Percentiles rank a stretch among this genome's conserved stretches.
phyloP scores from a whole-genome alignment of 2,797 vertebrate genomes.

The Syncerus caffer region DNA sequence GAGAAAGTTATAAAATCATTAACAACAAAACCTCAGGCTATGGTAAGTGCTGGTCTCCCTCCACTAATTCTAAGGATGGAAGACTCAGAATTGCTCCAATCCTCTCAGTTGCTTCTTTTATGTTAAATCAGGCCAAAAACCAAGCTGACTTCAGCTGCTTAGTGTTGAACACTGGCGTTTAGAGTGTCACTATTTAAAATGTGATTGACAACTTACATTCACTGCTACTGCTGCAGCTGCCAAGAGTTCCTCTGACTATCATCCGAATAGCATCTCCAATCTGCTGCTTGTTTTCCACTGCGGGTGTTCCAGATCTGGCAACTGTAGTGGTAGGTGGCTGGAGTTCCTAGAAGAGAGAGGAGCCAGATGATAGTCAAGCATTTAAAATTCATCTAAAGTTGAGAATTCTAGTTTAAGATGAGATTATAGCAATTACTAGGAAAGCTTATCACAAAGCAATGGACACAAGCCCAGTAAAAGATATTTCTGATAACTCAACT shows the following conservation, averaged over 20 bases:
- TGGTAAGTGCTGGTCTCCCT: not conserved
- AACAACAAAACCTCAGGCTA: not conserved
- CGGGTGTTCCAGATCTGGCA: slow-evolving; percentile 85
- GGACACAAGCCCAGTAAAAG: not conserved
- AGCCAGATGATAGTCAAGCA: slow-evolving; percentile 49
- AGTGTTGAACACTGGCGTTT: not conserved
- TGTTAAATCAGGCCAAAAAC: not conserved
- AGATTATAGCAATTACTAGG: not conserved
- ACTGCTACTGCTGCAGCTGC: slow-evolving; percentile 98
- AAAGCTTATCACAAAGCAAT: slow-evolving; percentile 40
- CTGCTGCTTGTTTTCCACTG: slow-evolving; percentile 88
- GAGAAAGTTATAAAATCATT: not conserved
- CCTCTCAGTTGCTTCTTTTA: not conserved
- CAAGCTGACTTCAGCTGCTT: not conserved
- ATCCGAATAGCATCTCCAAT: slow-evolving; percentile 94
- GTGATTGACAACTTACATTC: slow-evolving; percentile 89
- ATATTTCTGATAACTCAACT: not conserved
- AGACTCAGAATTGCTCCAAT: not conserved
- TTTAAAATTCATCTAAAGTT: not conserved
- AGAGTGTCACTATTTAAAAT: not conserved
- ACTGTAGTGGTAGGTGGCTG: slow-evolving; percentile 86
- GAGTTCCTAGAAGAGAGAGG: slow-evolving; percentile 80
- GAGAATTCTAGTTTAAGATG: not conserved
- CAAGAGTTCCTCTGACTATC: slow-evolving; percentile 97
- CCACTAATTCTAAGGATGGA: not conserved